Base-by-base conservation (phyloP, 2,888 invertebrate genomes). In the Pristionchus arcanus region DNA sequence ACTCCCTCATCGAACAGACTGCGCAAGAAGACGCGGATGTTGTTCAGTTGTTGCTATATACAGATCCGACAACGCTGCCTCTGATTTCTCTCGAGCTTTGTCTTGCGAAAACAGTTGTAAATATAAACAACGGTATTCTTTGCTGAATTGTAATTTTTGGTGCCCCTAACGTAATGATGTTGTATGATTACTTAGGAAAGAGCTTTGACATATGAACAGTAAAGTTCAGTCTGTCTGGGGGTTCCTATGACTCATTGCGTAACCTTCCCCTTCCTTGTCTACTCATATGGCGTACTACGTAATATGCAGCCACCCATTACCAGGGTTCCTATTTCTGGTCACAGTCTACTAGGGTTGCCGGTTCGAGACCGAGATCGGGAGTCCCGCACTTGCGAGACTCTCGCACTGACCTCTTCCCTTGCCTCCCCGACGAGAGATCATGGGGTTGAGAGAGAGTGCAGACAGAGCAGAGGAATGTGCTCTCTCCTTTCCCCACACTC, bases 61-160 rank as follows among this genome's bases (percentile, higher is more conserved):
- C 28, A 28, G 66, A 66, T 15, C 66, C 13, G 68, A 15, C 28
- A 71, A 16, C 19, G 3, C 4, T 31, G 68, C 19, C 11, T 5
- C 68, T 71, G 68, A 71, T 71, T 71, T 71, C 68, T 71, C 68
- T 31, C 28, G 68, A 71, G 68, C 16, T 71, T 71, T 31, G 15
- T n/a, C 11, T 31, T 21, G 68, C 66, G 31, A 31, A 71, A 31
- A 71, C 31, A 31, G 28, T 13, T 19, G 68, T 63, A 63, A 63
- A 63, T 25, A 63, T 25, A n/a, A 63, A 63, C 11, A n/a, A 25
- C 15, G n/a, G 9, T 7, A 63, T 63, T 11, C 19, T 55, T n/a
- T 63, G 63, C 63, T n/a, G 25, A 63, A 63, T n/a, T 7, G 25
- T 21, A 63, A 25, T 63, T 63, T n/a, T 63, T 7, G 63, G 7